A percentile compares a stretch with the other conserved stretches of the same genome.
These are phyloP conservation scores for Archips xylosteana DNA, from an alignment of 2,888 invertebrate genomes.

Conservation along the genomic window DNA sequence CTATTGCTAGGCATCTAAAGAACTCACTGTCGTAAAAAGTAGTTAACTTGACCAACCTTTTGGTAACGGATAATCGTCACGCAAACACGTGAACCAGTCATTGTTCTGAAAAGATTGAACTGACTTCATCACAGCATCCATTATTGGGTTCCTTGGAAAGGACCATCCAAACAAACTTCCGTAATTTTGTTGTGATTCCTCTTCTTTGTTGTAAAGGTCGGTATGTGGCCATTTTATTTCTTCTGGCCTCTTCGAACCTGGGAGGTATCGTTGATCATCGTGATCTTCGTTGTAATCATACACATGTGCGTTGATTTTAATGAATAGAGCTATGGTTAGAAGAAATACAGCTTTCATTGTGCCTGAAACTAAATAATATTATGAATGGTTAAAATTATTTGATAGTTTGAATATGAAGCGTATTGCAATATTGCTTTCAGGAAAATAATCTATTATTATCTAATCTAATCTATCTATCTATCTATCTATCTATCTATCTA, in stretches of 20 bases:
- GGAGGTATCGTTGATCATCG: neutral
- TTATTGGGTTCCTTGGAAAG: conserved; percentile 7
- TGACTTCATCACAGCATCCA: neutral
- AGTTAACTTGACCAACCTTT: neutral
- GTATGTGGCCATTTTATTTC: neutral
- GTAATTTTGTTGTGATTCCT: neutral
- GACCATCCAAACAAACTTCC: neutral
- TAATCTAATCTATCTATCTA: too few species aligned
- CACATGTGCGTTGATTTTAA: neutral
- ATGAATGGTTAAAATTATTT: neutral
- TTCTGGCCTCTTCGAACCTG: neutral
- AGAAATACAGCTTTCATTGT: neutral
- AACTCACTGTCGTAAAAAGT: neutral
- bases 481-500: too few species aligned
- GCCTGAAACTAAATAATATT: neutral
- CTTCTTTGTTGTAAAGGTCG: neutral
- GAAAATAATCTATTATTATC: too few species aligned
- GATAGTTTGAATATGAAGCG: too few species aligned
- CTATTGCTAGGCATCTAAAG: too few species aligned
- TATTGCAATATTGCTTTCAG: too few species aligned
- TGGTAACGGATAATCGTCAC: conserved; percentile 16
- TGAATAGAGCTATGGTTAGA: neutral
- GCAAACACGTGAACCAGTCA: neutral
- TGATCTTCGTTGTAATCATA: neutral
- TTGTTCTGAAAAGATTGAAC: neutral